These are phyloP conservation scores for Diarsia brunnea DNA, from an alignment of 2,888 invertebrate genomes.

Conservation along the genomic window DNA sequence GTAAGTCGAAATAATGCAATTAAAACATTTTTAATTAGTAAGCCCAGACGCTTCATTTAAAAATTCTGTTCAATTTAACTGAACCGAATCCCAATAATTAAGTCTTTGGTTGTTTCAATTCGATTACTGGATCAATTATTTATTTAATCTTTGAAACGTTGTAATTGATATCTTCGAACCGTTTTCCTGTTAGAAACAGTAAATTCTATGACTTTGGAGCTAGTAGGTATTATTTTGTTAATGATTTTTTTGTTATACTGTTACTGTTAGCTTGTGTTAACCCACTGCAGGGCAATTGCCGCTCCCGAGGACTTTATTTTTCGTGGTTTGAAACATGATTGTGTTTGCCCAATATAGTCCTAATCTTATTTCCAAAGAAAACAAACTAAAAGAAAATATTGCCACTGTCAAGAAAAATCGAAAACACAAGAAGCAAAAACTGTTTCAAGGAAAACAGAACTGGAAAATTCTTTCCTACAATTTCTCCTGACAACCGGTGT, in stretches of 20 bases:
- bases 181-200: conserved; percentile 4
- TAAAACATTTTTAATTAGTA: conserved; percentile 24
- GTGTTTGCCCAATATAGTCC: too few relatives aligned
- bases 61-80: conserved; percentile 21
- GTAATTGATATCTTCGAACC: conserved; percentile 14
- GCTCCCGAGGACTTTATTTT: too few relatives aligned
- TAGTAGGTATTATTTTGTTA: neutral
- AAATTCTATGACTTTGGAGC: neutral
- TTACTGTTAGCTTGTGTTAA: too few relatives aligned
- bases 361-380: neutral
- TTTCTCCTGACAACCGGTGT: conserved; percentile 22
- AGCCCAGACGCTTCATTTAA: conserved; percentile 18
- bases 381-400: neutral
- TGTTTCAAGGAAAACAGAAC: neutral
- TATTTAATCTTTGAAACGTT: conserved; percentile 30
- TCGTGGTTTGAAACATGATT: too few relatives aligned
- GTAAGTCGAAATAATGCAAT: conserved; percentile 3
- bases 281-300: too few relatives aligned
- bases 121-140: conserved; percentile 33
- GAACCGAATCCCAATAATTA: conserved; percentile 21
- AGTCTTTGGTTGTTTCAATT: conserved; percentile 30
- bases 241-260: neutral
- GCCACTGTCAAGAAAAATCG: neutral
- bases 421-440: neutral
- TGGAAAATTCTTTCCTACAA: conserved; percentile 4